Evolutionary conservation across 2,113 vertebrate genomes (phyloP), one percentile per base, ranked within the genome.

Genomic region (Lucifuga dentata): DNA sequence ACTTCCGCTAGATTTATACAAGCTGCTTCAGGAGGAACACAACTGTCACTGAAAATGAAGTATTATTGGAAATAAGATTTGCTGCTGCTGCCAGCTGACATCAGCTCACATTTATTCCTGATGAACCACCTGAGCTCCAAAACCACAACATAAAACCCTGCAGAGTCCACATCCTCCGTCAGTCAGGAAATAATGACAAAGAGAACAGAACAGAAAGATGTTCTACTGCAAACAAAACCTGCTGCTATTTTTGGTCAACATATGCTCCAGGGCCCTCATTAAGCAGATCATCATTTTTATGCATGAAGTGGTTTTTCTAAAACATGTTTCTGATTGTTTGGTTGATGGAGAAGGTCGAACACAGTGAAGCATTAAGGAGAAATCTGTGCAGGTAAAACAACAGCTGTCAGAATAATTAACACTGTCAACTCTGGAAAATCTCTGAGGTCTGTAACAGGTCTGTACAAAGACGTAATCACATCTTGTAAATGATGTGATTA

Each of bases 91-190:
- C 17, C 9, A 11, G 63, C 49, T 49, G 57, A n/a, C 44, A 5
- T 6, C 15, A n/a, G 26, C 26, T 13, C 24, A 5, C 2, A 36
- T 39, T 44, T 5, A 9, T 19, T 45, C 19, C 2, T 29, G 26
- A 29, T 29, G 26, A 29, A 29, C 26, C 62, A 78, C 50, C 68
- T 78, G 53, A 65, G 66, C 65, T 41, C 35, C 29, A 9, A 24
- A 12, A 39, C 35, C 24, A 11, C 29, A 26, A 15, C 15, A 12
- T 5, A 2, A 36, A 38, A 8, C 13, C 23, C 55, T 13, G 24
- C 46, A 33, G 49, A 36, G 26, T 61, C 61, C 65, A 53, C 65
- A 50, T 45, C 64, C 45, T 5, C 36, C n/a, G n/a, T n/a, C n/a
- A n/a, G n/a, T n/a, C n/a, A n/a, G n/a, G n/a, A n/a, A n/a, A 8